These are phyloP conservation scores for Dendrolimus punctatus DNA, from an alignment of 1,140 invertebrate species.

Conservation along the genomic window DNA sequence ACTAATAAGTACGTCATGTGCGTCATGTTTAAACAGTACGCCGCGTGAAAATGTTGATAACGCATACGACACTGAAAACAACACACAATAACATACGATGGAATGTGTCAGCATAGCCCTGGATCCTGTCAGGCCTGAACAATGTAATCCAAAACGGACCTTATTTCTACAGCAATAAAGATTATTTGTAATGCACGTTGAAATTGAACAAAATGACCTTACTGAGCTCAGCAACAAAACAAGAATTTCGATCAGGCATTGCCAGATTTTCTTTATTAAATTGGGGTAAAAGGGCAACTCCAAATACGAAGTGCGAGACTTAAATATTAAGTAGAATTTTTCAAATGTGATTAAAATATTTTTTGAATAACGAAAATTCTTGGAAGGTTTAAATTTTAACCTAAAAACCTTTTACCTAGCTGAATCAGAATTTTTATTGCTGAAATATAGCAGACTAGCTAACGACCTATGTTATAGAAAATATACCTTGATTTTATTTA, in stretches of 20 bases:
- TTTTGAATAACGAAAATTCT: constrained; percentile 1
- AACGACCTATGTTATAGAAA: no score
- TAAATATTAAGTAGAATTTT: constrained; percentile 11
- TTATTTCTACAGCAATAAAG: constrained; percentile 5
- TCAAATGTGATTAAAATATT: constrained; percentile 4
- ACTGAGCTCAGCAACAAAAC: constrained; percentile 15
- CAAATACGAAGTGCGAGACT: constrained; percentile 1
- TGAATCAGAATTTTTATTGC: no score
- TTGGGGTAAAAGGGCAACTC: constrained; percentile 9
- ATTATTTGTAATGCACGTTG: constrained; percentile 10
- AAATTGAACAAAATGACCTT: constrained; percentile 15
- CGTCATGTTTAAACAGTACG: not conserved
- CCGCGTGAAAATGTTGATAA: constrained; percentile 35
- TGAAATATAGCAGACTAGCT: no score
- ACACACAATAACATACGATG: constrained; percentile 23
- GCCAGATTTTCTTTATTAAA: constrained; percentile 21
- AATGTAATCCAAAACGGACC: constrained; percentile 5
- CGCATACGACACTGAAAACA: constrained; percentile 30
- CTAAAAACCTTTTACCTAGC: not conserved
- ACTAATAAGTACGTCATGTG: no score
- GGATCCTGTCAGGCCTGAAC: constrained; percentile 6
- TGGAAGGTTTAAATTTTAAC: not conserved
- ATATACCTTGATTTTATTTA: no score
- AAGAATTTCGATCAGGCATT: constrained; percentile 19
- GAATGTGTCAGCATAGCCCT: constrained; percentile 27